Conservation (phyloP, 2,797 vertebrate genomes). For the Myoxocephalus aenaeus region DNA sequence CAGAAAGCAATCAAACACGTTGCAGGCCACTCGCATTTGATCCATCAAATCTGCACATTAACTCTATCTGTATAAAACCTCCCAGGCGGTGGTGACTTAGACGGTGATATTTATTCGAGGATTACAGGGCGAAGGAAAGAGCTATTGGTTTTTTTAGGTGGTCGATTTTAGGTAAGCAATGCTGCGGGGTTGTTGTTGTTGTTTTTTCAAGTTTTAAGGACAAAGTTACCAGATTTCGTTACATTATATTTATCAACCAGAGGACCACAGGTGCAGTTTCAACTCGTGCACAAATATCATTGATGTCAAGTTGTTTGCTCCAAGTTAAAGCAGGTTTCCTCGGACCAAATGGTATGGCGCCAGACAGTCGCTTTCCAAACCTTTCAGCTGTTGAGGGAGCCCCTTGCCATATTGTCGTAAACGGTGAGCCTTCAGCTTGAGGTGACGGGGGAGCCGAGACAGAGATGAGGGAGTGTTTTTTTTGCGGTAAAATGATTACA, state of each 20-base stretch:
- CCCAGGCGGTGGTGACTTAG: conserved; percentile 39
- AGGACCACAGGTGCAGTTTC: conserved; percentile 21
- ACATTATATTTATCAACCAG: conserved; percentile 16
- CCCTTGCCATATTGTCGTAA: conserved; percentile 67
- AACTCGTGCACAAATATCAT: conserved; percentile 22
- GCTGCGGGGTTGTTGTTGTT: neutral
- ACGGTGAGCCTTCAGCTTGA: conserved; percentile 61
- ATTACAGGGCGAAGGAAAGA: conserved; percentile 68
- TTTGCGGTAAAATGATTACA: conserved; percentile 68
- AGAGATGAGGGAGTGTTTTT: conserved; percentile 30
- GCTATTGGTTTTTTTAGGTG: conserved; percentile 71
- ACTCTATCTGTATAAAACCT: conserved; percentile 49
- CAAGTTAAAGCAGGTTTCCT: conserved; percentile 42
- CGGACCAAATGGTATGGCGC: conserved; percentile 32
- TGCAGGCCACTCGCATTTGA: conserved; percentile 25
- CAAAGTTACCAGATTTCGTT: conserved; percentile 46
- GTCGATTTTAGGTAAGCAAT: conserved; percentile 41
- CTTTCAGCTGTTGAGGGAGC: conserved; percentile 60
- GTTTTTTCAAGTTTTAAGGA: conserved; percentile 43
- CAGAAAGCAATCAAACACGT: conserved; percentile 21
- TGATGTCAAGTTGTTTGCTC: conserved; percentile 34
- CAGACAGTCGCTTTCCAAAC: conserved; percentile 46
- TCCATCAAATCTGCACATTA: conserved; percentile 58
- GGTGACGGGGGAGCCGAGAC: conserved; percentile 57
- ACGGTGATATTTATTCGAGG: conserved; percentile 69